Evolutionary conservation across 2,888 invertebrate species (phyloP).

Genomic region (Tineola bisselliella): DNA sequence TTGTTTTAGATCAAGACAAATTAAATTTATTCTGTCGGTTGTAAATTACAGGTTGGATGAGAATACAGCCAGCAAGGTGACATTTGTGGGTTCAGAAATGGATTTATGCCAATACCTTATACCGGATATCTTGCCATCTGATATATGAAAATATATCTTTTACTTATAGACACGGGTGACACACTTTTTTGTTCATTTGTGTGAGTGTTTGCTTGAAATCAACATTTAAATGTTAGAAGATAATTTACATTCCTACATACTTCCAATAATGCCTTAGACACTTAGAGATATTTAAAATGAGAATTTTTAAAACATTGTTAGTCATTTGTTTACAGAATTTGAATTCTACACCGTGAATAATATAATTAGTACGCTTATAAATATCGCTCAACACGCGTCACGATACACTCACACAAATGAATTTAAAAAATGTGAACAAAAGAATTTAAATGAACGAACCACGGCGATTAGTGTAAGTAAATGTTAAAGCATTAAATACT

Average conservation of each 20-base stretch:
- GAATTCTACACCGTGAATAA: too few relatives aligned
- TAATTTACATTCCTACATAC: too few relatives aligned
- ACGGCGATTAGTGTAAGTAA: not conserved
- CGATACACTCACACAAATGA: not conserved
- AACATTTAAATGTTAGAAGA: too few relatives aligned
- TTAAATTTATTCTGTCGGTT: too few relatives aligned
- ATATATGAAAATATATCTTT: constrained; percentile 56
- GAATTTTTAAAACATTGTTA: too few relatives aligned
- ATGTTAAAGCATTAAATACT: not conserved
- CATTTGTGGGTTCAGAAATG: constrained; percentile 74
- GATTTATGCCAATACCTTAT: constrained; percentile 79
- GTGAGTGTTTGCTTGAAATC: not conserved
- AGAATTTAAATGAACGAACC: not conserved
- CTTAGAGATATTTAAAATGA: too few relatives aligned
- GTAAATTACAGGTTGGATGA: constrained; percentile 73
- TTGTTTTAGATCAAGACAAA: too few relatives aligned
- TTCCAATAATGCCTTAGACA: too few relatives aligned
- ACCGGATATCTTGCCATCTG: constrained; percentile 79
- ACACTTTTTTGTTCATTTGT: not conserved
- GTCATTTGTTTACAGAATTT: too few relatives aligned
- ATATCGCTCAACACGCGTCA: too few relatives aligned
- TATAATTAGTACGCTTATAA: too few relatives aligned
- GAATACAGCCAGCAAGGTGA: constrained; percentile 79
- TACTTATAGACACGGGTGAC: not conserved
- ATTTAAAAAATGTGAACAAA: not conserved